phyloP scores from a whole-genome alignment of 2,888 invertebrate genomes.

The Rhagophthalmus giganteus region DNA sequence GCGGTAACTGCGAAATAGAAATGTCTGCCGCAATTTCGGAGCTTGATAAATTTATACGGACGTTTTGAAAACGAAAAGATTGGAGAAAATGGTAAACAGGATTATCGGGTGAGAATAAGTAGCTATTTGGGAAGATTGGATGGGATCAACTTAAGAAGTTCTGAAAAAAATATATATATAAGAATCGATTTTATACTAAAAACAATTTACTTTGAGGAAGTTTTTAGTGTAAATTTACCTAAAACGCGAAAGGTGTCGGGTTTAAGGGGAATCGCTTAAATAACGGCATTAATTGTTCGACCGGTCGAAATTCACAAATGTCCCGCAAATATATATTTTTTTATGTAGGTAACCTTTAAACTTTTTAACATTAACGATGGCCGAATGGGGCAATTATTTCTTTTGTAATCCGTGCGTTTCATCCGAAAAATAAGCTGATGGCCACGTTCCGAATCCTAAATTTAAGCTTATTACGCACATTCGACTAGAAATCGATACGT shows the following conservation, averaged over 20 bases:
- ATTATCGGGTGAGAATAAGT: slow-evolving; percentile 16
- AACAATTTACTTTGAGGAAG: no score
- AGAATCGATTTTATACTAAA: no score
- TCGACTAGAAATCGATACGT: background rate
- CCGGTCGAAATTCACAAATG: no score
- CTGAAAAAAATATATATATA: no score
- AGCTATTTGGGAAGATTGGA: slow-evolving; percentile 15
- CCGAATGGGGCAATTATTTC: no score
- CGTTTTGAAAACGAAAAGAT: slow-evolving; percentile 14
- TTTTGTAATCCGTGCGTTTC: background rate
- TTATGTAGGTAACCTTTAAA: no score
- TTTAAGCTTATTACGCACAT: background rate
- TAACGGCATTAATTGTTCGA: no score
- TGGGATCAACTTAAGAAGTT: slow-evolving; percentile 12
- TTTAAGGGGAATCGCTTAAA: no score
- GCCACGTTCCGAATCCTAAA: background rate
- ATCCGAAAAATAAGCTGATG: background rate
- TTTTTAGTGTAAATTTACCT: no score
- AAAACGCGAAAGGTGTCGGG: no score
- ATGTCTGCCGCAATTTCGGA: slow-evolving; percentile 4
- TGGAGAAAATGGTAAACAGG: slow-evolving; percentile 14
- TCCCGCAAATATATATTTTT: no score
- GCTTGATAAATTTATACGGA: slow-evolving; percentile 14
- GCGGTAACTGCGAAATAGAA: background rate
- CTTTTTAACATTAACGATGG: no score